Percentiles rank a stretch among this genome's conserved stretches.
Conservation (phyloP, 2,797 vertebrate genomes). For the Eleutherodactylus coqui region DNA sequence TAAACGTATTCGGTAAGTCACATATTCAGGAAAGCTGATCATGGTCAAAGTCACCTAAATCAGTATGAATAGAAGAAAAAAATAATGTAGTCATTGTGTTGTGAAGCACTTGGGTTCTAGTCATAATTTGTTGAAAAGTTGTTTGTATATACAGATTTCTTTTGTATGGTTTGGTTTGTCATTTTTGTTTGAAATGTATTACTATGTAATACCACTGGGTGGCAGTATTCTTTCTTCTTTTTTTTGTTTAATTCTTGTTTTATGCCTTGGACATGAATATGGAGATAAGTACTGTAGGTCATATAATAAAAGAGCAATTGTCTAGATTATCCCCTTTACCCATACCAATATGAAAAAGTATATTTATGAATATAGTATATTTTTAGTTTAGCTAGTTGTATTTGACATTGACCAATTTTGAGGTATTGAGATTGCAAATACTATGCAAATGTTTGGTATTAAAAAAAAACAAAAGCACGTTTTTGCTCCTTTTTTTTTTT, state of each 20-base stretch:
- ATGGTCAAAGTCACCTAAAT: neutral
- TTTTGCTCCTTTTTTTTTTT: neutral
- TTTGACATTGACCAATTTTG: neutral
- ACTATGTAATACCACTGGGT: neutral
- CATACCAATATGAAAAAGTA: neutral
- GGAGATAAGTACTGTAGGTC: neutral
- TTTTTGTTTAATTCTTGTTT: neutral
- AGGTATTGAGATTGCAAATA: slow-evolving; percentile 2
- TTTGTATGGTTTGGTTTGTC: neutral
- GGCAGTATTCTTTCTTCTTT: slow-evolving; percentile 4
- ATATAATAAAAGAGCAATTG: neutral
- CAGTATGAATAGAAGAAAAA: neutral
- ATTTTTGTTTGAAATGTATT: neutral
- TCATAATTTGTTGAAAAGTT: neutral
- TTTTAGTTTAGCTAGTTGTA: neutral
- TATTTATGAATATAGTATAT: slow-evolving; percentile 21
- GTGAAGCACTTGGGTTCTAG: neutral
- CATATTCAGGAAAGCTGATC: neutral
- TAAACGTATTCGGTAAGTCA: neutral
- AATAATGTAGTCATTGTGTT: neutral
- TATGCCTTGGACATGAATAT: neutral
- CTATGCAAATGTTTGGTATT: slow-evolving; percentile 23
- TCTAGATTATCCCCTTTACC: neutral
- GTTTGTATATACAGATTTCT: neutral
- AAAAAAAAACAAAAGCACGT: no score